Base-by-base conservation (phyloP, 53 echinoderm and acorn worm genomes). In the Crossaster papposus region DNA sequence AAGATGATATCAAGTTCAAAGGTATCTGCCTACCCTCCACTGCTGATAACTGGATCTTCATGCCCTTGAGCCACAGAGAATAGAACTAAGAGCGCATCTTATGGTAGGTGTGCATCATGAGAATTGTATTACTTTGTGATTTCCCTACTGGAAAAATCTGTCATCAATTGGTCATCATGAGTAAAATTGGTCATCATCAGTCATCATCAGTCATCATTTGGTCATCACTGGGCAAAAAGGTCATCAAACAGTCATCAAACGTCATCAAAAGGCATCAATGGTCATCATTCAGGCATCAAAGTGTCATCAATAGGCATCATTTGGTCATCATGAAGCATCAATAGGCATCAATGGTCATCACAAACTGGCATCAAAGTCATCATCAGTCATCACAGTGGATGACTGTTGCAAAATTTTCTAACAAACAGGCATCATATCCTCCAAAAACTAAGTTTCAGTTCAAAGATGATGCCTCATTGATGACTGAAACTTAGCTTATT, bases 371-470 rank as follows among this genome's bases (percentile, higher is more conserved):
- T 73, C 34, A 73, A 73, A 33, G 73, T 31, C 29, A 73, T 73
- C 29, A 73, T 33, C 35, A 35, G 29, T 73, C 31, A 73, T 73
- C 29, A 30, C 30, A 28, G 31, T 72, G 73, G 73, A 77, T 37
- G 38, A 38, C 38, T 38, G 38, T 77, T 77, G 77, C 36, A 77
- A 77, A 77, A 36, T 36, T 36, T 77, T 73, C 31, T 73, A 73
- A n/a, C 17, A 77, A 77, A 37, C 29, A 30, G 30, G 73, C 73
- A 72, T 72, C 38, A 30, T 30, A 72, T 30, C 73, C 73, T 72
- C 73, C 73, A 72, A 30, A 72, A 72, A 72, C 73, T 30, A 72
- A 72, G 73, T 72, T 72, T 72, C 31, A 72, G 73, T 72, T 68
- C 70, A 68, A 68, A 68, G 70, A 68, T 68, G 70, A 68, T 68